Percentiles rank a stretch among this genome's conserved stretches.
These are phyloP conservation scores for Cirrhinus mrigala DNA, from an alignment of 2,797 vertebrate genomes.

Conservation along the genomic window DNA sequence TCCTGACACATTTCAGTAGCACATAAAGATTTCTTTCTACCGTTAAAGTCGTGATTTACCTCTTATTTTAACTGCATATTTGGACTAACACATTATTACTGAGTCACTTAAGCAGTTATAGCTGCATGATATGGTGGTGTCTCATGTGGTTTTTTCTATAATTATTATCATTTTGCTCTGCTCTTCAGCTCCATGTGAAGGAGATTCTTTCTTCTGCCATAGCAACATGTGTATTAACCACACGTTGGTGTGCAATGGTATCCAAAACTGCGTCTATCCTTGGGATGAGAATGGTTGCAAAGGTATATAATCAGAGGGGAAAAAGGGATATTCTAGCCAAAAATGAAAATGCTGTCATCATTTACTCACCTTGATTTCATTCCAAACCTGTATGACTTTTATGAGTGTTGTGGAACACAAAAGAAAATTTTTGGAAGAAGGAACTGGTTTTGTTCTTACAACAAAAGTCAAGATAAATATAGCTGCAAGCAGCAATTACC, in stretches of 20 bases:
- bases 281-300: conserved; percentile 99
- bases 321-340: background rate
- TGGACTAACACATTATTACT: background rate
- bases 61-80: conserved; percentile 1
- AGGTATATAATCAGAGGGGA: conserved; percentile 78
- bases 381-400: background rate
- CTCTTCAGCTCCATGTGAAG: conserved; percentile 90
- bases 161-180: background rate
- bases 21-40: background rate
- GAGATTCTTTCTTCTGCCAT: conserved; percentile 94
- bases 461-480: too few species aligned
- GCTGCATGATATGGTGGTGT: background rate
- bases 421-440: too few species aligned
- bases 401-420: too few species aligned
- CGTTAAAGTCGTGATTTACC: background rate
- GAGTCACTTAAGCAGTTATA: background rate
- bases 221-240: conserved; percentile 99
- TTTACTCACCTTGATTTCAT: background rate
- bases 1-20: conserved; percentile 31
- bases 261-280: conserved; percentile 99
- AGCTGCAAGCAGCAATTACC: too few species aligned
- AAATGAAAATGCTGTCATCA: background rate
- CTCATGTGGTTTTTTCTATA: background rate
- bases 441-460: too few species aligned
- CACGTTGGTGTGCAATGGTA: conserved; percentile 95